Percentiles rank a stretch among this genome's conserved stretches.
Evolutionary conservation across 2,797 vertebrate genomes (phyloP).

Genomic region (Nyctalus aviator): DNA sequence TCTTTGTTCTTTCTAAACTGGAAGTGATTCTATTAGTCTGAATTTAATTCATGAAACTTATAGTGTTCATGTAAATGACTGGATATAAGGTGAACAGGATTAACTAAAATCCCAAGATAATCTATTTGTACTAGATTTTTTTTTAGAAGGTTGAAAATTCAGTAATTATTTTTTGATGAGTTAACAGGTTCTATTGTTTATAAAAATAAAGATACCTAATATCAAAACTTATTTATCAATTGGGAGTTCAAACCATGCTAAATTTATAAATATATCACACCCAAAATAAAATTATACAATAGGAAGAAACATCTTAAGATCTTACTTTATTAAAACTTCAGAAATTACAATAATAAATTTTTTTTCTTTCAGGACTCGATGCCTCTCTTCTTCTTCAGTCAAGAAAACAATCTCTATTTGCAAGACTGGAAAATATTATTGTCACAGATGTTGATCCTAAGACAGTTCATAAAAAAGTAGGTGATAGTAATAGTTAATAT

Average conservation of each 20-base stretch:
- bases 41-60: slow-evolving; percentile 37
- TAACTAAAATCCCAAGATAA: slow-evolving; percentile 7
- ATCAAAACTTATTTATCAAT: background rate
- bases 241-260: slow-evolving; percentile 17
- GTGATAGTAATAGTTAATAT: slow-evolving; percentile 13
- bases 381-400: slow-evolving; percentile 92
- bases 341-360: slow-evolving; percentile 41
- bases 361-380: slow-evolving; percentile 91
- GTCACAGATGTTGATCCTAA: slow-evolving; percentile 93
- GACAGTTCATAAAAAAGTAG: slow-evolving; percentile 95
- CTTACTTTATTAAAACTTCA: background rate
- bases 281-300: slow-evolving; percentile 3
- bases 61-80: slow-evolving; percentile 17
- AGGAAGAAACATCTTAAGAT: background rate
- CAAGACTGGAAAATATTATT: slow-evolving; percentile 93
- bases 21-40: background rate
- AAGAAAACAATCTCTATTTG: slow-evolving; percentile 91
- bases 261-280: background rate
- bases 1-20: slow-evolving; percentile 2
- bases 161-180: slow-evolving; percentile 34
- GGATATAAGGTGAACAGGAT: background rate
- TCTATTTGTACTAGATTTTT: background rate
- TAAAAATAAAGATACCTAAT: slow-evolving; percentile 50
- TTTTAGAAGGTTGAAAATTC: background rate
- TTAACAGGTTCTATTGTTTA: slow-evolving; percentile 1